Conservation (phyloP, 2,113 vertebrate genomes). For the Clarias macrocephalus region DNA sequence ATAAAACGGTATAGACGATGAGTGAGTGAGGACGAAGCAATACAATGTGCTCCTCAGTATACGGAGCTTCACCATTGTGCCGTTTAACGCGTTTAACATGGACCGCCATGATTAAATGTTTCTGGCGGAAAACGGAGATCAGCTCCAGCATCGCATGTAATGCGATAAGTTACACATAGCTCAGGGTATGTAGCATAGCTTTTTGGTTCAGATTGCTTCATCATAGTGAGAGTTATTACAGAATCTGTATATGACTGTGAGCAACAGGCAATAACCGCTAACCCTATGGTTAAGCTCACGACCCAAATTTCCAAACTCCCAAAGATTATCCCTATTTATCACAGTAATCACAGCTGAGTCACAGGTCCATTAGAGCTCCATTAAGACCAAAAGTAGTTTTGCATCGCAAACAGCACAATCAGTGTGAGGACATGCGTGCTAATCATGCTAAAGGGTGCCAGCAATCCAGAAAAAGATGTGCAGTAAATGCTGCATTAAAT, state of each 20-base stretch:
- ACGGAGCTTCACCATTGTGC: too few species aligned
- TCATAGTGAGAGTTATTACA: too few species aligned
- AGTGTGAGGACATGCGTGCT: neutral
- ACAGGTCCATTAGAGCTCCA: neutral
- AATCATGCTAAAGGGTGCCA: neutral
- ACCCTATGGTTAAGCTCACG: neutral
- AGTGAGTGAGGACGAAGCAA: too few species aligned
- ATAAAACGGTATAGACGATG: too few species aligned
- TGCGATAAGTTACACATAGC: too few species aligned
- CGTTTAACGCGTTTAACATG: too few species aligned
- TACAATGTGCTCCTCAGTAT: too few species aligned
- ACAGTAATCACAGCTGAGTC: neutral
- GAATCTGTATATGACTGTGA: neutral
- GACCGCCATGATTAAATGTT: too few species aligned
- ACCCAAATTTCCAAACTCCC: neutral
- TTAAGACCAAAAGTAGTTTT: neutral
- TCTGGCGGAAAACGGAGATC: too few species aligned
- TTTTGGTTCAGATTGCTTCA: too few species aligned
- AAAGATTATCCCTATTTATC: neutral
- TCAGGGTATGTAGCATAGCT: too few species aligned
- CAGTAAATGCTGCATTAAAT: neutral
- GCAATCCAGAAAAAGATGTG: neutral
- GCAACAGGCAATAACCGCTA: neutral
- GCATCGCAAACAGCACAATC: neutral
- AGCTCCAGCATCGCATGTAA: too few species aligned